Percentiles rank a stretch among this genome's conserved stretches.
phyloP scores from a whole-genome alignment of 2,113 vertebrate genomes.

The Pimephales promelas region DNA sequence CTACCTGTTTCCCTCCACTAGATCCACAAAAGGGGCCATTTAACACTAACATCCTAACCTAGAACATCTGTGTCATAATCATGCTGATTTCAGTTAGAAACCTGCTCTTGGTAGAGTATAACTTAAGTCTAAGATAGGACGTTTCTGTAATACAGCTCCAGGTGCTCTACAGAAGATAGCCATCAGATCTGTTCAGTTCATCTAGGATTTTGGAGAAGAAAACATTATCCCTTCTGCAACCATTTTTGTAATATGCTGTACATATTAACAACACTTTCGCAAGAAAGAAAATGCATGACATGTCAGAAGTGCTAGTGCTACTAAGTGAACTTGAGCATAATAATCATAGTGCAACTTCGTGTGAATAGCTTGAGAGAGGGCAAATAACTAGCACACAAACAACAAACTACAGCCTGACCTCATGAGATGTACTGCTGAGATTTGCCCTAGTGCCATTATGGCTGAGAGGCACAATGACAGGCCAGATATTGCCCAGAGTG shows the following conservation, averaged over 20 bases:
- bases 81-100: too few relatives aligned
- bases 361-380: constrained; percentile 63
- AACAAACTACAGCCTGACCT: constrained; percentile 8
- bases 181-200: neutral
- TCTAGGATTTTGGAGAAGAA: neutral
- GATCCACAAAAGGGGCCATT: too few relatives aligned
- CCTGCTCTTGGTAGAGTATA: neutral
- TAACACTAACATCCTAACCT: too few relatives aligned
- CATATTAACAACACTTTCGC: constrained; percentile 62
- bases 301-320: neutral
- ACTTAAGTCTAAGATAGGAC: neutral
- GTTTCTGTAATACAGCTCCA: neutral
- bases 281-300: neutral
- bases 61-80: too few relatives aligned
- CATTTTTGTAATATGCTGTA: constrained; percentile 68
- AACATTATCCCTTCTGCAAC: constrained; percentile 49
- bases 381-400: constrained; percentile 51
- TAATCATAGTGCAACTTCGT: neutral
- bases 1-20: too few relatives aligned
- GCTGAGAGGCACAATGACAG: constrained; percentile 61
- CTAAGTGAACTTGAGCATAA: neutral
- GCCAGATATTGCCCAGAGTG: constrained; percentile 63
- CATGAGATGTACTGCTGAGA: constrained; percentile 53
- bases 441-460: constrained; percentile 61
- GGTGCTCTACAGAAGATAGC: neutral